Conservation (phyloP, 2,113 vertebrate species). For the Lethenteron reissneri region DNA sequence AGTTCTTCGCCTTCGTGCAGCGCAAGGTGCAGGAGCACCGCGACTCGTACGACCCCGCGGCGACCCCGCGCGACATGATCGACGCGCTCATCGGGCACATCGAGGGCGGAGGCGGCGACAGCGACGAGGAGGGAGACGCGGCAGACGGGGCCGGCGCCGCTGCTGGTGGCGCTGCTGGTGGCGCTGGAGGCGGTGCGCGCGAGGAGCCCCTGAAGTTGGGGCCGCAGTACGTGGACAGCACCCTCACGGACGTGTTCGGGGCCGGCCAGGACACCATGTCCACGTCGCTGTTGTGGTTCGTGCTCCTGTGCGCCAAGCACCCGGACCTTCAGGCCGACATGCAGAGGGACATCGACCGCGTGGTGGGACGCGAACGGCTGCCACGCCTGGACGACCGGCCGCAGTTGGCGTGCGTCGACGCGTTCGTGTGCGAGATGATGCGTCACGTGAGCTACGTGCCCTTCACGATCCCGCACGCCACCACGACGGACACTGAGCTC, state of each 20-base stretch:
- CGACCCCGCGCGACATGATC: conserved; percentile 50
- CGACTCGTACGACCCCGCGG: conserved; percentile 23
- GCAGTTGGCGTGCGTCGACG: conserved; percentile 48
- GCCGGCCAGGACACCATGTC: conserved; percentile 93
- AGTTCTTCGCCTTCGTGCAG: conserved; percentile 40
- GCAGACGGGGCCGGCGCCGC: conserved; percentile 7
- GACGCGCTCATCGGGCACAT: conserved; percentile 54
- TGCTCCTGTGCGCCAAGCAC: conserved; percentile 49
- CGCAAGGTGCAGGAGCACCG: conserved; percentile 47
- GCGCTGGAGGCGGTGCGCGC: conserved; percentile 5
- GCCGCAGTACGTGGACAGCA: conserved; percentile 36
- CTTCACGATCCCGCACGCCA: conserved; percentile 69
- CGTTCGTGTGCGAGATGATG: conserved; percentile 76
- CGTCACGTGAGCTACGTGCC: conserved; percentile 74
- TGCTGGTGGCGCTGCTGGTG: neutral
- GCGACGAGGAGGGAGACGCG: conserved; percentile 9
- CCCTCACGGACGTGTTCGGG: conserved; percentile 63
- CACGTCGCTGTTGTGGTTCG: conserved; percentile 66
- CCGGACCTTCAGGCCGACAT: conserved; percentile 51
- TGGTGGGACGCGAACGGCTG: conserved; percentile 45
- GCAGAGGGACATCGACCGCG: conserved; percentile 53
- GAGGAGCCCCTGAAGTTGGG: conserved; percentile 11
- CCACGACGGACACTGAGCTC: conserved; percentile 38
- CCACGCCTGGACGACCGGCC: conserved; percentile 47
- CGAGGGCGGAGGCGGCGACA: conserved; percentile 17